phyloP scores from a whole-genome alignment of 2,797 vertebrate genomes.

The Argya squamiceps region DNA sequence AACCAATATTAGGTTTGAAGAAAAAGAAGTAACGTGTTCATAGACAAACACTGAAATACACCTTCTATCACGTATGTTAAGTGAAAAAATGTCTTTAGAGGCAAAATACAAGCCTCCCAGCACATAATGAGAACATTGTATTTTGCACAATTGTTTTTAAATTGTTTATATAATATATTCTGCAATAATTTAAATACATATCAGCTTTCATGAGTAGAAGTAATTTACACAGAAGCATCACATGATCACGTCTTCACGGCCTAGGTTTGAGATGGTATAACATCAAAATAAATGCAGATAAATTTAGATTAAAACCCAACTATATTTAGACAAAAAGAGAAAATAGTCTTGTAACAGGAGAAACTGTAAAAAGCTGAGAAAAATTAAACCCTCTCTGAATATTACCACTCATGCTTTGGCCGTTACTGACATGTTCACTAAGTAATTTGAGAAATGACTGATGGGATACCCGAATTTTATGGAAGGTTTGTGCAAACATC shows the following conservation, averaged over 20 bases:
- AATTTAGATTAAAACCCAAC: not conserved
- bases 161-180: not conserved
- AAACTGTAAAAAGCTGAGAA: not conserved
- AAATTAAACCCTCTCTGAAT: not conserved
- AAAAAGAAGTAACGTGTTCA: not conserved
- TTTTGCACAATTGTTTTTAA: not conserved
- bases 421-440: not conserved
- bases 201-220: not conserved
- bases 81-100: not conserved
- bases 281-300: not conserved
- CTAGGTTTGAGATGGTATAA: not conserved
- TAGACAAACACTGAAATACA: not conserved
- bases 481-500: not conserved
- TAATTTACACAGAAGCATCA: not conserved
- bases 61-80: not conserved
- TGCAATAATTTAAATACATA: not conserved
- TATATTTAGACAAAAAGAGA: not conserved
- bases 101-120: not conserved
- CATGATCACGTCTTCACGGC: not conserved
- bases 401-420: not conserved
- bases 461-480: fast-evolving
- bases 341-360: not conserved
- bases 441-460: not conserved
- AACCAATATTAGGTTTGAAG: not conserved
- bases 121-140: fast-evolving